These are phyloP conservation scores for Crocodylus rhombifer DNA, from an alignment of 2,797 vertebrate genomes.

Conservation along the genomic window DNA sequence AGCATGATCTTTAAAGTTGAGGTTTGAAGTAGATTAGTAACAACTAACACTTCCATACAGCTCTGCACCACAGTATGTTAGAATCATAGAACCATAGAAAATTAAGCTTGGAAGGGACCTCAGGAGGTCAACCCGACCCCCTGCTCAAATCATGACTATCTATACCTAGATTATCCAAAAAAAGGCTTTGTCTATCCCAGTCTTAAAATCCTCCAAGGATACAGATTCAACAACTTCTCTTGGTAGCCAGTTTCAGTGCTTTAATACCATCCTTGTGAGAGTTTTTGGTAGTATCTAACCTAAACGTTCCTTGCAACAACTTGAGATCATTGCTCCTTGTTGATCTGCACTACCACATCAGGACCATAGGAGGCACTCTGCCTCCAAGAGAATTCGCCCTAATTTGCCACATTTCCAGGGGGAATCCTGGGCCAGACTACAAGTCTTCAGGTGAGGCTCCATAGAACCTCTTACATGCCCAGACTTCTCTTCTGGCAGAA, in stretches of 20 bases:
- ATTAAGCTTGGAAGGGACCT: too few relatives aligned
- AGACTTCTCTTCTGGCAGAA: background rate
- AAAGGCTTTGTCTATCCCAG: too few relatives aligned
- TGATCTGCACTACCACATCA: fast-evolving
- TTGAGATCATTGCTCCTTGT: background rate
- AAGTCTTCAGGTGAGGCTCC: background rate
- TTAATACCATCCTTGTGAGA: background rate
- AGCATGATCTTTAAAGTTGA: constrained; percentile 62
- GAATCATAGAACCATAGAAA: too few relatives aligned
- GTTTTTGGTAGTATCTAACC: background rate
- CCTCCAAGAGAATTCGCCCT: background rate
- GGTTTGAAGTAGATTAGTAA: constrained; percentile 22
- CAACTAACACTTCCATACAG: too few relatives aligned
- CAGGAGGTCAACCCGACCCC: too few relatives aligned
- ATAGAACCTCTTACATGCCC: background rate
- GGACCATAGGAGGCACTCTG: fast-evolving
- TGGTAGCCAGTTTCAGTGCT: too few relatives aligned
- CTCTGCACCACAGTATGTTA: too few relatives aligned
- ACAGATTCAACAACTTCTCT: too few relatives aligned
- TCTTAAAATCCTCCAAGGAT: too few relatives aligned
- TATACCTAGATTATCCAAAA: too few relatives aligned
- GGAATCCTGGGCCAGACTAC: background rate
- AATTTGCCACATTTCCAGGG: background rate
- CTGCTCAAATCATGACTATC: too few relatives aligned
- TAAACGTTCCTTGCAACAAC: fast-evolving